These are phyloP conservation scores for Caenorhabditis tropicalis DNA, from an alignment of 1,140 invertebrate species.

Conservation along the genomic window DNA sequence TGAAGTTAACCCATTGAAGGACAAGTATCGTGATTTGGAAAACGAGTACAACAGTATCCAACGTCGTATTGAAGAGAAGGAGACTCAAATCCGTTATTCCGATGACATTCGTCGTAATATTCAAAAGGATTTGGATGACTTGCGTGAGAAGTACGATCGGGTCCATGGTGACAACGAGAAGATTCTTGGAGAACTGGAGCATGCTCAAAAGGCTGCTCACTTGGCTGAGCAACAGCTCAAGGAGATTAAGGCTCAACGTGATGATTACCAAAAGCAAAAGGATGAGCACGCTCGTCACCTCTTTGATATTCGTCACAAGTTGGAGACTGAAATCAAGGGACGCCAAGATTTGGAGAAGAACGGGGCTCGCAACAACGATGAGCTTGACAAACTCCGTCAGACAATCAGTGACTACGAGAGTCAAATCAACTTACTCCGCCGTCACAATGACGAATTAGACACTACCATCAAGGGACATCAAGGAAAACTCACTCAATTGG, in stretches of 20 bases:
- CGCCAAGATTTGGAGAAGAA: conserved; percentile 59
- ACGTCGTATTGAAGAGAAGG: conserved; percentile 67
- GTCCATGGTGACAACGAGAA: conserved; percentile 62
- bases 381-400: conserved; percentile 67
- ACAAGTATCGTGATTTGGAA: conserved; percentile 67
- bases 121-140: conserved; percentile 61
- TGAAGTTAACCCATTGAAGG: conserved; percentile 64
- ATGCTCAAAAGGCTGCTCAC: conserved; percentile 57
- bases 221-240: conserved; percentile 66
- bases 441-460: conserved; percentile 70
- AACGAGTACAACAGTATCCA: conserved; percentile 66
- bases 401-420: conserved; percentile 66
- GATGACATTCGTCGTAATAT: conserved; percentile 61
- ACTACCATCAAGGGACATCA: conserved; percentile 69
- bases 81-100: conserved; percentile 61
- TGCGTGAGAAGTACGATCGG: conserved; percentile 60
- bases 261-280: conserved; percentile 68
- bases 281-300: conserved; percentile 65
- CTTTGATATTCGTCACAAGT: conserved; percentile 61
- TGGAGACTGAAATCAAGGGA: conserved; percentile 62
- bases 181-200: conserved; percentile 60
- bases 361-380: conserved; percentile 59
- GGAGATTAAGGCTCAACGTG: conserved; percentile 68
- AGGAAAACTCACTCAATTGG: conserved; percentile 63
- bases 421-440: conserved; percentile 66